A percentile compares a stretch with the other conserved stretches of the same genome.
Evolutionary conservation across 2,113 vertebrate species (phyloP).

Genomic region (Malurus cyaneus): DNA sequence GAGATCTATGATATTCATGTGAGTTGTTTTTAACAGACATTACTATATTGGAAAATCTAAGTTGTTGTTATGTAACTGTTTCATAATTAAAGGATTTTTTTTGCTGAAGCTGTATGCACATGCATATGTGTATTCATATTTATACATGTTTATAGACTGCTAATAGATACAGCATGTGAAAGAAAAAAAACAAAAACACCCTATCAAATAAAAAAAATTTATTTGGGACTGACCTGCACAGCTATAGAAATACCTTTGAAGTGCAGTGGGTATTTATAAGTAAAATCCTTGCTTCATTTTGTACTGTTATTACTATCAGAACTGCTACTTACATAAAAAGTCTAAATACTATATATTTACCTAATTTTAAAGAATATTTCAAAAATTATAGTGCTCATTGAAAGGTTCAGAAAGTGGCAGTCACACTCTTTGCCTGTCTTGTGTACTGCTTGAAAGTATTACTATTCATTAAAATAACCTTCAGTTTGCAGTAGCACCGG

Average conservation of each 20-base stretch:
- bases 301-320: background rate
- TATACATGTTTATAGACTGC: background rate
- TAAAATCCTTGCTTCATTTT: background rate
- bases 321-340: background rate
- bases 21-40: background rate
- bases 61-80: background rate
- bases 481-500: slow-evolving; percentile 86
- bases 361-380: slow-evolving; percentile 19
- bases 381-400: background rate
- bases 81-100: background rate
- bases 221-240: background rate
- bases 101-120: background rate
- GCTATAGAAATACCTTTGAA: background rate
- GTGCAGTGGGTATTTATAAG: background rate
- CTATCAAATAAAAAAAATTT: background rate
- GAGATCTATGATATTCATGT: background rate
- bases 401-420: slow-evolving; percentile 37
- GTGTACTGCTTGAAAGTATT: slow-evolving; percentile 80
- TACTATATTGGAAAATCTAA: background rate
- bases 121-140: background rate
- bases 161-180: background rate
- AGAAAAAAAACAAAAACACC: background rate
- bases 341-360: background rate
- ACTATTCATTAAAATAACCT: slow-evolving; percentile 97
- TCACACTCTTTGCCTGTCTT: slow-evolving; percentile 77